phyloP scores from a whole-genome alignment of 2,888 invertebrate species.

The Drosophila formosana region DNA sequence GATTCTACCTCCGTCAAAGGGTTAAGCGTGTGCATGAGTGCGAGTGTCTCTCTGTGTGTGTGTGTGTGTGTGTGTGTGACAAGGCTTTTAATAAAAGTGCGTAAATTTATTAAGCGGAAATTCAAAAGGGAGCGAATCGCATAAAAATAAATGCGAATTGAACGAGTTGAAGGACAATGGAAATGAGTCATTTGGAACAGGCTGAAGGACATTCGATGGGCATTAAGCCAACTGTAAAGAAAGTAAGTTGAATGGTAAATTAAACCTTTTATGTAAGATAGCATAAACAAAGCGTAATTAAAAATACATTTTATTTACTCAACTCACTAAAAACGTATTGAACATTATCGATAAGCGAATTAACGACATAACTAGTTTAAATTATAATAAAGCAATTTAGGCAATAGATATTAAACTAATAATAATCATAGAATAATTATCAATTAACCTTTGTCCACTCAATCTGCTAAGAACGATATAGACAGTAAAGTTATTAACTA shows the following conservation, averaged over 20 bases:
- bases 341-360: too few species aligned
- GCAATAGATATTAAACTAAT: too few species aligned
- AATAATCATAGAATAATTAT: too few species aligned
- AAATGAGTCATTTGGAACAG: constrained; percentile 7
- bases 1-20: constrained; percentile 26
- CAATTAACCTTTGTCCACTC: too few species aligned
- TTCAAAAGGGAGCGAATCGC: neutral
- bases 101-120: constrained; percentile 36
- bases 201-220: constrained; percentile 17
- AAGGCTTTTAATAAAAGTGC: constrained; percentile 30
- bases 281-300: neutral
- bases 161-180: constrained; percentile 24
- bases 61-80: constrained; percentile 15
- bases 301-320: too few species aligned
- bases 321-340: too few species aligned
- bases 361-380: too few species aligned
- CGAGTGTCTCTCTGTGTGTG: constrained; percentile 11
- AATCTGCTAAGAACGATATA: too few species aligned
- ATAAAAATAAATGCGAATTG: constrained; percentile 7
- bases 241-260: constrained; percentile 21
- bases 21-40: constrained; percentile 12
- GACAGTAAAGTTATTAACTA: too few species aligned
- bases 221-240: neutral
- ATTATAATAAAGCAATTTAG: too few species aligned
- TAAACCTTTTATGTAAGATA: neutral